Evolutionary conservation across 1,140 invertebrate genomes (phyloP), one percentile per base, ranked within the genome.

Genomic region (Drosophila subpulchrella): DNA sequence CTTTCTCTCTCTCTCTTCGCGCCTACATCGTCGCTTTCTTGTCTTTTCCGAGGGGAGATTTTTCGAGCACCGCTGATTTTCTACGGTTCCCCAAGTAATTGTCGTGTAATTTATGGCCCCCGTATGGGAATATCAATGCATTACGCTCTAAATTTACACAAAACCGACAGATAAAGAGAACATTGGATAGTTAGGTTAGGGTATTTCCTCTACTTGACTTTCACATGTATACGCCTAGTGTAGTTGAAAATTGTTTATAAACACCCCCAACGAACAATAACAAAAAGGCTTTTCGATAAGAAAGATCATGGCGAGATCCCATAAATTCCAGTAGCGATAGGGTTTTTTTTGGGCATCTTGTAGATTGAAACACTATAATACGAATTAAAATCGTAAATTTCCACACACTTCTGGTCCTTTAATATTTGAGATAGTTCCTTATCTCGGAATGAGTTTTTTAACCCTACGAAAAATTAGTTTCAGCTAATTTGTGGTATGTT

Each of bases 41-140:
- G 4, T 1, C 11, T 17, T 62, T 63, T 56, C 32, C 17, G 10
- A 55, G 59, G 62, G 59, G 62, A 38, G 24, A 32, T 39, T 48
- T 62, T 65, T 27, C 58, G 12, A 63, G 41, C 42, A 30, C 20
- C 61, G 36, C 60, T 38, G 50, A 60, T 78, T 59, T 78, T 67
- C 71, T 61, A 53, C 54, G 56, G 30, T 56, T 58, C 56, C 24
- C 55, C 30, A 59, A 58, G 83, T 86, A 86, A 86, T 86, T 86
- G 79, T 86, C 83, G 57, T 79, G 79, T 86, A 83, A 86, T 86
- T 86, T 86, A 86, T 86, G 71, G 71, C 71, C 67, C 55, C 81
- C 83, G 83, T 77, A 86, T 86, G 83, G 83, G 83, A 86, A 88
- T 86, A 86, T 86, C 83, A 88, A 86, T 88, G 83, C 76, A 70